Evolutionary conservation across 2,113 vertebrate genomes (phyloP).

Genomic region (Megatriorchis doriae): DNA sequence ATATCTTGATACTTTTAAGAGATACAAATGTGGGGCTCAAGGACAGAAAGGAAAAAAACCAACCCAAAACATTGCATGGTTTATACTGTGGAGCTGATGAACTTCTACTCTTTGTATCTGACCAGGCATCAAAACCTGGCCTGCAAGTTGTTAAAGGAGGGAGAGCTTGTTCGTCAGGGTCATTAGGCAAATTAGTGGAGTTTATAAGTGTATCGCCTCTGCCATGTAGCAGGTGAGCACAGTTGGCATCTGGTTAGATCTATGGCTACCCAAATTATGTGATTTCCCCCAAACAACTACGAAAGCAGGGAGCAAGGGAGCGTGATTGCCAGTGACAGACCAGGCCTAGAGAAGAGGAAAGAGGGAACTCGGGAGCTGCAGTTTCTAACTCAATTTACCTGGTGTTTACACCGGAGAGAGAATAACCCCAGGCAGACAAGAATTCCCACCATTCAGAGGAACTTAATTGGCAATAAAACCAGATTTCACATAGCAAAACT

Average conservation of each 20-base stretch:
- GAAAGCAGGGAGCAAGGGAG: neutral
- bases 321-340: neutral
- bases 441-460: neutral
- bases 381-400: neutral
- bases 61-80: accelerated
- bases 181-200: neutral
- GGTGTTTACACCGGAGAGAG: neutral
- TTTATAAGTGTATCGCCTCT: neutral
- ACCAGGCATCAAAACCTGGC: too few relatives aligned
- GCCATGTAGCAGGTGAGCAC: neutral
- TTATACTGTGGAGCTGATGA: accelerated
- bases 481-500: neutral
- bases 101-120: neutral
- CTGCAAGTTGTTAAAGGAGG: neutral
- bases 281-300: neutral
- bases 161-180: neutral
- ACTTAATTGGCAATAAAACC: neutral
- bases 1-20: neutral
- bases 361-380: neutral
- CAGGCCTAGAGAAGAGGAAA: neutral
- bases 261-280: neutral
- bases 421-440: neutral
- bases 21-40: neutral
- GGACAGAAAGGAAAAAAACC: neutral
- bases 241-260: neutral